A percentile compares a stretch with the other conserved stretches of the same genome.
phyloP scores from a whole-genome alignment of 2,797 vertebrate species.

The Halcyon smyrnensis region DNA sequence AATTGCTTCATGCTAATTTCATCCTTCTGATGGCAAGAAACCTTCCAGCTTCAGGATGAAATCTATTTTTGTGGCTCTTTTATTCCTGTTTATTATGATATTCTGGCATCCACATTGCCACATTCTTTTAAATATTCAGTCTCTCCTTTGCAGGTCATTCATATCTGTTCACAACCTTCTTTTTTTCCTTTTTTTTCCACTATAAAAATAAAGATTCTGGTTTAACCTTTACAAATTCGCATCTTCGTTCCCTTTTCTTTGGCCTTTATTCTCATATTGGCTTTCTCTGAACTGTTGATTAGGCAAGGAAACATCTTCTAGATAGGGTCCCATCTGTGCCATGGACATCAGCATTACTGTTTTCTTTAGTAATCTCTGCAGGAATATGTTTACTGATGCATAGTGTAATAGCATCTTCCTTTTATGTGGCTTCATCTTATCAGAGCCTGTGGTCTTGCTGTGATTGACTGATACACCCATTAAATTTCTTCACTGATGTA shows the following conservation, averaged over 20 bases:
- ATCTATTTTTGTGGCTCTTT: neutral
- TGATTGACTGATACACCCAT: neutral
- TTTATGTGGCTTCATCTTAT: neutral
- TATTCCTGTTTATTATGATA: neutral
- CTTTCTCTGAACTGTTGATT: neutral
- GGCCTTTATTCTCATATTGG: neutral
- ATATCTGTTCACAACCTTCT: neutral
- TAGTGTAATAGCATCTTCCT: neutral
- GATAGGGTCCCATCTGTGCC: neutral
- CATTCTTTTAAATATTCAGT: neutral
- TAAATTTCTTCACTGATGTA: neutral
- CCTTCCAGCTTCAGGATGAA: neutral
- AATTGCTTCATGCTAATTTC: neutral
- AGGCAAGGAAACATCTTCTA: neutral
- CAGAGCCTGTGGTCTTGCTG: neutral
- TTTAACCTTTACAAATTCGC: neutral
- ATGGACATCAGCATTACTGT: neutral
- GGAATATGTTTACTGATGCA: neutral
- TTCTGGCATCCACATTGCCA: neutral
- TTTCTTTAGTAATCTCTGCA: slow-evolving; percentile 7
- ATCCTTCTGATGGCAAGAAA: neutral
- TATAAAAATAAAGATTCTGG: neutral
- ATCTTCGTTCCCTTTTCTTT: neutral
- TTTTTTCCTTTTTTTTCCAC: neutral
- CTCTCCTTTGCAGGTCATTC: neutral